Base-by-base conservation (phyloP, 2,797 vertebrate genomes). In the Chaenodraco wilsoni region DNA sequence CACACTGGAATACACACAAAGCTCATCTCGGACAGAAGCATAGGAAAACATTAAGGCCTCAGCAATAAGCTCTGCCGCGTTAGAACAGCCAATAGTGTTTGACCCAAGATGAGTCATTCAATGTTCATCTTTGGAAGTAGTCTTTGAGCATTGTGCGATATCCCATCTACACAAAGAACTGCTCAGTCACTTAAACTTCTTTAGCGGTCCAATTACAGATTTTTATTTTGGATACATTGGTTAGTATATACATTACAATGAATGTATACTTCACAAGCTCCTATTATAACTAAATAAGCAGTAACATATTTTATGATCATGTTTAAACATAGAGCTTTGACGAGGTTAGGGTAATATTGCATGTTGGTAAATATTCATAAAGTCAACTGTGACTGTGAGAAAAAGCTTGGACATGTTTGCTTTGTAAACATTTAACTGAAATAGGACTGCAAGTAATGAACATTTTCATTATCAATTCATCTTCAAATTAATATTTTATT, bases 1-100 rank as follows among this genome's bases (percentile, higher is more conserved):
- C 49, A 27, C 12, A 31, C 50, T 16, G 65, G 74, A 72, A 72
- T 65, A 81, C 65, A 43, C 69, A 40, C 4, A 3, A 41, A 31
- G 48, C 69, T 74, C 60, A 13, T 68, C 65, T 65, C 3, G 23
- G 50, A 49, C 19, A 48, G 37, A 21, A 16, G 43, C 33, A 46
- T 50, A 19, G 33, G n/a, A 45, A 10, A 21, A 67, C 17, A 23
- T 12, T 14, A 21, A 45, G 9, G 1, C 23, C 19, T 63, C 61
- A 72, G 56, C 43, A 21, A 27, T 3, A 23, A 58, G 19, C 45
- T 62, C 3, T 46, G 55, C 40, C 52, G 5, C 40, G 37, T 58
- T 72, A 57, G 9, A 63, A 17, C 12, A 10, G 11, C 23, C 54
- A 51, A 9, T 13, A 21, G 31, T 37, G 5, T 55, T 59, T 55